These are phyloP conservation scores for Albula glossodonta DNA, from an alignment of 2,113 vertebrate genomes.

Conservation along the genomic window DNA sequence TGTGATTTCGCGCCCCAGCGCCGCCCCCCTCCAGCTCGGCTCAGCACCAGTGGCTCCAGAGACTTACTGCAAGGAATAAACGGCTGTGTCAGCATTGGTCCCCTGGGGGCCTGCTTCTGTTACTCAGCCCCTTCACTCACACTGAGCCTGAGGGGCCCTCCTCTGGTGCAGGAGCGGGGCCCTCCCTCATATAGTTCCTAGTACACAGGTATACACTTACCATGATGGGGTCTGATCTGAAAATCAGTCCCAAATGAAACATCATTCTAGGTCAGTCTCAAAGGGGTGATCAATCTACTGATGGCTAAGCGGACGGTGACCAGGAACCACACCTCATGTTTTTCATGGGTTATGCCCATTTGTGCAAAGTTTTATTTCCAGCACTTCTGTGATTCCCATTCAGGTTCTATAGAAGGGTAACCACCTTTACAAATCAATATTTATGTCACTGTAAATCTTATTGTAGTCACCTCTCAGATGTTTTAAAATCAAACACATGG, in stretches of 20 bases:
- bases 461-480: not conserved
- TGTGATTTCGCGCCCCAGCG: conserved; percentile 32
- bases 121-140: not conserved
- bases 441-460: not conserved
- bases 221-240: not conserved
- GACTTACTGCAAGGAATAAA: not conserved
- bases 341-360: not conserved
- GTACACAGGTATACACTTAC: not conserved
- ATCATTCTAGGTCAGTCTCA: not conserved
- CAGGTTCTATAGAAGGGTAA: not conserved
- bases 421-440: not conserved
- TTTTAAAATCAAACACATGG: not conserved
- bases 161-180: not conserved
- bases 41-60: not conserved
- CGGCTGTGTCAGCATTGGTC: not conserved
- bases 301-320: not conserved
- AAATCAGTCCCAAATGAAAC: not conserved
- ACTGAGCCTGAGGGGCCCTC: not conserved
- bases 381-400: not conserved
- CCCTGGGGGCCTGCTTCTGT: not conserved
- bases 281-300: not conserved
- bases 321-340: not conserved
- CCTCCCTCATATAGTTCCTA: not conserved
- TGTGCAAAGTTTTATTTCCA: not conserved
- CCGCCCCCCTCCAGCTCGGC: not conserved